Conservation (phyloP, 2,888 invertebrate genomes). For the Acanthoscelides obtectus region DNA sequence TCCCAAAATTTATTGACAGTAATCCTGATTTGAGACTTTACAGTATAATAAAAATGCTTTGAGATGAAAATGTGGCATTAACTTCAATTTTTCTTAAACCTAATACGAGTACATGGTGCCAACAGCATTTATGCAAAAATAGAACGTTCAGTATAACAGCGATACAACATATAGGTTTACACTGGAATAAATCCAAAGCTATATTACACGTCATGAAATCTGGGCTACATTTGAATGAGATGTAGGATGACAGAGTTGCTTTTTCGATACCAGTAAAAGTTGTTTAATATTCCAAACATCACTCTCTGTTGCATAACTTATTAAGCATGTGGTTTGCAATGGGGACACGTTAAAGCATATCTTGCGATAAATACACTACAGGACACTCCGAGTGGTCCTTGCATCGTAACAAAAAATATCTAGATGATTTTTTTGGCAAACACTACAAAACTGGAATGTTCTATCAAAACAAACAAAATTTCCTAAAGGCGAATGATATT, state of each 20-base stretch:
- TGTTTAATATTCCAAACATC: background rate
- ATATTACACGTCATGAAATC: background rate
- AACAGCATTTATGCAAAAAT: background rate
- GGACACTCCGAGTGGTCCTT: background rate
- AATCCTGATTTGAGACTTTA: no score
- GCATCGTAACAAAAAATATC: no score
- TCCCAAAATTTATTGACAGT: no score
- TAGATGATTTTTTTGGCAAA: no score
- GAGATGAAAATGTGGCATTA: background rate
- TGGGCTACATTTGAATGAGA: background rate
- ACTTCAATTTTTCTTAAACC: background rate
- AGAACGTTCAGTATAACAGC: background rate
- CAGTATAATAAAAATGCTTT: background rate
- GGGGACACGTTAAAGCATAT: background rate
- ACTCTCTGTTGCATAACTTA: background rate
- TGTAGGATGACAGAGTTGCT: background rate
- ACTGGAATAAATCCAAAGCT: background rate
- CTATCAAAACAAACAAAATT: no score
- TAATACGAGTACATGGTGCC: background rate
- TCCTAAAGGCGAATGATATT: no score
- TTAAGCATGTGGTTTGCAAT: background rate
- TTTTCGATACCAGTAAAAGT: background rate
- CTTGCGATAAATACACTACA: background rate
- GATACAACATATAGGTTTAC: background rate
- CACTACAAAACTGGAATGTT: no score